Conservation (phyloP, 1,140 invertebrate genomes). For the Solenopsis invicta region DNA sequence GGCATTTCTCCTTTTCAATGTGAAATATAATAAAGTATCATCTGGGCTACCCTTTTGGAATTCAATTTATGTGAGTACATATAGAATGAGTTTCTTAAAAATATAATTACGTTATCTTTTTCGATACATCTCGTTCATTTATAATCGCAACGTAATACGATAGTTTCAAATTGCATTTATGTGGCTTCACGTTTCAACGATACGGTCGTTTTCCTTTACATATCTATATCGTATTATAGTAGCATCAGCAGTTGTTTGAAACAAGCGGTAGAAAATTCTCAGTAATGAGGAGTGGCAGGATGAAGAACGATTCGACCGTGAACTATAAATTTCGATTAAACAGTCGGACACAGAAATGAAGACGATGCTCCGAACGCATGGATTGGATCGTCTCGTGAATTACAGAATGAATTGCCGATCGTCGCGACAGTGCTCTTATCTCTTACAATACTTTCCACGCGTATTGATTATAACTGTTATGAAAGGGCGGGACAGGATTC, state of each 20-base stretch:
- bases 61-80: not conserved
- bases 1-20: too few relatives aligned
- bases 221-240: not conserved
- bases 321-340: conserved; percentile 77
- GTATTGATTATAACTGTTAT: not conserved
- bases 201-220: not conserved
- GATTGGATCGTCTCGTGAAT: not conserved
- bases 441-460: not conserved
- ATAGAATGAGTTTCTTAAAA: not conserved
- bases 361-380: not conserved
- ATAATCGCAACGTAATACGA: not conserved
- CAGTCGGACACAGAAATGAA: conserved; percentile 5
- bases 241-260: not conserved
- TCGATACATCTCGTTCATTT: not conserved
- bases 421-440: not conserved
- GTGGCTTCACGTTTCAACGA: not conserved
- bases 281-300: conserved; percentile 1
- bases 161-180: not conserved
- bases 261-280: not conserved
- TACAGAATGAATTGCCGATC: not conserved
- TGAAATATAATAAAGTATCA: not conserved
- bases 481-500: not conserved
- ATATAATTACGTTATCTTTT: not conserved
- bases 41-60: not conserved
- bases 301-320: conserved; percentile 72